phyloP scores from a whole-genome alignment of 2,797 vertebrate genomes.

The Halcyon smyrnensis region DNA sequence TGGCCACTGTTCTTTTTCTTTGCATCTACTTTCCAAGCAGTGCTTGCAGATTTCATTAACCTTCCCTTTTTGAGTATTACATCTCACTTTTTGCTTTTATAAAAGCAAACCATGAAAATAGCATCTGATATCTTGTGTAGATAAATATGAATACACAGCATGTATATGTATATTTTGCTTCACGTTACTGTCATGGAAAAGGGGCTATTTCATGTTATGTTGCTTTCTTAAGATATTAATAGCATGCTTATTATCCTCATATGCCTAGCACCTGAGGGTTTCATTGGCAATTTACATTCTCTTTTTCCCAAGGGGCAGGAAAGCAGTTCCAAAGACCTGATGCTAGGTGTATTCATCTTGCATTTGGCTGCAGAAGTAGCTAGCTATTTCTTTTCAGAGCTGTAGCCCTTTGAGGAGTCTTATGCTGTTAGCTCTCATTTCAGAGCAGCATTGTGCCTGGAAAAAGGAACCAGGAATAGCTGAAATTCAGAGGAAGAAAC shows the following conservation, averaged over 20 bases:
- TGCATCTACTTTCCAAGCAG: neutral
- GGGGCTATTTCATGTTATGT: neutral
- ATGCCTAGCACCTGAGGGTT: constrained; percentile 3
- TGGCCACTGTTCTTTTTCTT: neutral
- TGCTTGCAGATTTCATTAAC: neutral
- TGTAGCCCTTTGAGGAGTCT: neutral
- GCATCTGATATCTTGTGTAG: neutral
- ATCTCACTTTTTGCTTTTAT: neutral
- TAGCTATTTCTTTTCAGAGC: neutral
- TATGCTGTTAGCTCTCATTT: neutral
- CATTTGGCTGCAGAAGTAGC: neutral
- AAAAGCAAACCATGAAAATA: neutral
- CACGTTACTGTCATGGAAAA: neutral
- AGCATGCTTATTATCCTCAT: neutral
- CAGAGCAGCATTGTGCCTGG: neutral
- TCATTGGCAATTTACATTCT: neutral
- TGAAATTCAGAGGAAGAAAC: neutral
- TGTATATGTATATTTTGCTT: neutral
- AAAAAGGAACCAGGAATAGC: neutral
- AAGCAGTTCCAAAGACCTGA: neutral
- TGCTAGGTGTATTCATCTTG: neutral
- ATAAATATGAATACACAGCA: neutral
- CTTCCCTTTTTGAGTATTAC: neutral
- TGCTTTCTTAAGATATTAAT: neutral
- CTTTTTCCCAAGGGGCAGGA: neutral